Base-by-base conservation (phyloP, 2,113 vertebrate genomes). In the Dunckerocampus dactyliophorus region DNA sequence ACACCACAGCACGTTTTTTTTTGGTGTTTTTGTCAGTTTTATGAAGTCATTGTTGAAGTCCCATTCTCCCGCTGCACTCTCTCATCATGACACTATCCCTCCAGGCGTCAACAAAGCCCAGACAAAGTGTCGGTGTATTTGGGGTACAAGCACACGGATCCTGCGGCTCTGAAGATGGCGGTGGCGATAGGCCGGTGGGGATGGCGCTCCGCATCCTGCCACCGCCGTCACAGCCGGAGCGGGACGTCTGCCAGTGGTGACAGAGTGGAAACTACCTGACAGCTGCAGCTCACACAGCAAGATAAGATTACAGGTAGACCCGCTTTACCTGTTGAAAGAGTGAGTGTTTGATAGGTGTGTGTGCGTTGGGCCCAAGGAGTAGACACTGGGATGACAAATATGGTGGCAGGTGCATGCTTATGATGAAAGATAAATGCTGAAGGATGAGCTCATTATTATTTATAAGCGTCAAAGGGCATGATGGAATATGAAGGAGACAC, bases 281-380 rank as follows among this genome's bases (percentile, higher is more conserved):
- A 82, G 74, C 82, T 87, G 85, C 83, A 71, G n/a, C 79, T 82
- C 83, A 72, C 75, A 73, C 69, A 73, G 79, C 77, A 8, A 81
- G 83, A 85, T 82, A 82, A 83, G 79, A 82, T 81, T 75, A 81
- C 80, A 86, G 79, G 77, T 81, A 80, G 58, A 82, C 70, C 65
- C 65, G 68, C 71, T 68, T 47, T 79, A 88, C 81, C 82, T 87
- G 87, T 86, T 77, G 70, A 82, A 83, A 82, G 80, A 63, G 58
- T 71, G 47, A 54, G 65, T 58, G 74, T 56, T 59, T 54, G 47
- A 28, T 48, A 13, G 16, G 52, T 54, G 56, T 61, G 45, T 9
- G 60, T 24, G 57, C 37, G 47, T 22, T 20, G 37, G 59, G 64
- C 22, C 28, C 1, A 16, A 47, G 60, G 53, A 71, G 65, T 61